These are phyloP conservation scores for Drosophila cardini DNA, from an alignment of 1,140 invertebrate species.

Conservation along the genomic window DNA sequence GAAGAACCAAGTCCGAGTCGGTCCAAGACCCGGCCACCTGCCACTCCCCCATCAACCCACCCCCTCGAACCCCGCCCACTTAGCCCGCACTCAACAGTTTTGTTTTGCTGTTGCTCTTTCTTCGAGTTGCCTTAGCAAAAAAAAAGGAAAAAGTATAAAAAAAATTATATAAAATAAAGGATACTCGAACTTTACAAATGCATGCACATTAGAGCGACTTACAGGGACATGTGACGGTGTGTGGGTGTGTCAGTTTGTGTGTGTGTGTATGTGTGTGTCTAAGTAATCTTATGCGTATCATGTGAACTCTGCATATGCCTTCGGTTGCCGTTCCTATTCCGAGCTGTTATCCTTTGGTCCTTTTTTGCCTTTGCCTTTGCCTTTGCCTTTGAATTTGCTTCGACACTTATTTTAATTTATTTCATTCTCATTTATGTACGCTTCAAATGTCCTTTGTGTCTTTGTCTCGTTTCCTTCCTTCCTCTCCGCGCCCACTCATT, in stretches of 20 bases:
- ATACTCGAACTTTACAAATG: slow-evolving; percentile 82
- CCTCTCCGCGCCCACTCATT: neutral
- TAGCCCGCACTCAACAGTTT: slow-evolving; percentile 45
- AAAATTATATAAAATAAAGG: slow-evolving; percentile 57
- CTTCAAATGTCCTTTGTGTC: slow-evolving; percentile 67
- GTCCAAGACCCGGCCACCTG: neutral
- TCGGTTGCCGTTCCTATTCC: slow-evolving; percentile 13
- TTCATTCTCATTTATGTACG: slow-evolving; percentile 78
- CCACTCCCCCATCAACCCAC: neutral
- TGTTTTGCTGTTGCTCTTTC: slow-evolving; percentile 58
- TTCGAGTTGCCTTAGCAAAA: slow-evolving; percentile 64
- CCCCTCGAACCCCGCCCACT: slow-evolving; percentile 21
- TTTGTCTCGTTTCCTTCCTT: neutral
- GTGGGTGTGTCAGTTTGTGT: slow-evolving; percentile 16
- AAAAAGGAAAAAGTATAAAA: slow-evolving; percentile 38
- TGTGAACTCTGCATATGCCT: slow-evolving; percentile 63
- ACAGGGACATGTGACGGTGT: slow-evolving; percentile 12
- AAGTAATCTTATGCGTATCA: slow-evolving; percentile 74
- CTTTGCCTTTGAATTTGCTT: slow-evolving; percentile 69
- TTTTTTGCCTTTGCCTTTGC: slow-evolving; percentile 36
- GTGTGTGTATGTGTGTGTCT: slow-evolving; percentile 34
- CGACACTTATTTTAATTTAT: slow-evolving; percentile 83
- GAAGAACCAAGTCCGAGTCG: neutral
- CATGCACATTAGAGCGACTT: slow-evolving; percentile 74
- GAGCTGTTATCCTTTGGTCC: slow-evolving; percentile 63